Conservation (phyloP, 2,888 invertebrate genomes). For the Arctia plantaginis region DNA sequence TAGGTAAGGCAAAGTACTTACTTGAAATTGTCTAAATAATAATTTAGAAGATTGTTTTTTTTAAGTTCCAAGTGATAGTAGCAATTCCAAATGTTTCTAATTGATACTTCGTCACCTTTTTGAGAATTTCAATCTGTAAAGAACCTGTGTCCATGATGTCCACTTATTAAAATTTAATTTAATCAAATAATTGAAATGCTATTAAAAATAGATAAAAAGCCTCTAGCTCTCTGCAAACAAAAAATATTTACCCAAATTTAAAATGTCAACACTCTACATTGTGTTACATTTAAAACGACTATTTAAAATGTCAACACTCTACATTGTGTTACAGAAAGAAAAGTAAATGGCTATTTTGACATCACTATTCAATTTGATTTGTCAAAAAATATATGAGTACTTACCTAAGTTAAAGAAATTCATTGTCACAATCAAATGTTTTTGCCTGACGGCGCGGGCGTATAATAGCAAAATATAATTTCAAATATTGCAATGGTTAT, state of each 20-base stretch:
- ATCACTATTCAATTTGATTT: not conserved
- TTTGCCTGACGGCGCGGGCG: not conserved
- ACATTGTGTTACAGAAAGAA: not conserved
- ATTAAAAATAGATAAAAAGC: not conserved
- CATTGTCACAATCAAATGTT: not conserved
- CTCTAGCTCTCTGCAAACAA: not conserved
- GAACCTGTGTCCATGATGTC: no score
- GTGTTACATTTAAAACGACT: not conserved
- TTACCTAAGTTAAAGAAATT: not conserved
- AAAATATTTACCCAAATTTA: not conserved
- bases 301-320: not conserved
- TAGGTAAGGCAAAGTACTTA: not conserved
- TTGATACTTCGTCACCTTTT: not conserved
- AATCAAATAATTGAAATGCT: not conserved
- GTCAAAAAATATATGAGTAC: not conserved
- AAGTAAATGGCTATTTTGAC: conserved; percentile 1
- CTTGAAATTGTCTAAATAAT: not conserved
- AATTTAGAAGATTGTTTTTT: not conserved
- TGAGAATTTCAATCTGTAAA: no score
- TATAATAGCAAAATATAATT: not conserved
- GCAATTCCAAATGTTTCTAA: not conserved
- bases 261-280: not conserved
- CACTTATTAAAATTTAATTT: no score
- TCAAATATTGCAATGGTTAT: no score
- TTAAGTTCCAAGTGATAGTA: no score